Evolutionary conservation across 2,113 vertebrate genomes (phyloP), one percentile per base, ranked within the genome.

Genomic region (Macroglossus sobrinus): DNA sequence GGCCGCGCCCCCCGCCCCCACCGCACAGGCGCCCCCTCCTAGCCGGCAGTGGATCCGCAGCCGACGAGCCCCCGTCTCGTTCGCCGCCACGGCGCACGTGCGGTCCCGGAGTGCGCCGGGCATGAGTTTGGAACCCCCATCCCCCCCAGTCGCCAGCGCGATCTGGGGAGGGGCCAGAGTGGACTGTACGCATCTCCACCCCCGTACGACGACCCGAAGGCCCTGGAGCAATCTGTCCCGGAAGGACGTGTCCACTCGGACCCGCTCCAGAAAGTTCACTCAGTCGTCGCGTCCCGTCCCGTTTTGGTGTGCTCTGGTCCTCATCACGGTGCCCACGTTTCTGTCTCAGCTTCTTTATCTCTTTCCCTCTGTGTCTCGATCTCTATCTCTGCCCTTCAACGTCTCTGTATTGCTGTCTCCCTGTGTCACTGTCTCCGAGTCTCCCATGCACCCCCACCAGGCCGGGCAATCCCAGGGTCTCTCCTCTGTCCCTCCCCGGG

Each of bases 261-360:
- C 97, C 95, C 55, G 59, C 90, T 97, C 95, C 45, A 92, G 75
- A 98, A 98, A 98, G 97, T 98, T 98, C 97, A 96, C 94, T 95
- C 96, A 50, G 95, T 88, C 84, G 57, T 92, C 66, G 84, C 64
- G 89, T 85, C 95, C 92, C 74, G 89, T 69, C 96, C 94, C 59
- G 26, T 86, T 35, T n/a, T 13, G 71, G 74, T 45, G 94, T 94
- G 94, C 92, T 87, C 88, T 3, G 3, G 90, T 69, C 95, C 92
- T 86, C 79, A 40, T 66, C 30, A 16, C 66, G 19, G 78, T 57
- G 53, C 69, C 94, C 55, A 26, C 50, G 28, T 63, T 64, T 75
- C 61, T 6, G 35, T 38, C 71, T 66, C 35, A 30, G 78, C 57
- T 80, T 47, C 24, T 59, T 75, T 64, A 26, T 74, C 50, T 33